A percentile compares a stretch with the other conserved stretches of the same genome.
Conservation (phyloP, 2,888 invertebrate species). For the Drosophila monieri region DNA sequence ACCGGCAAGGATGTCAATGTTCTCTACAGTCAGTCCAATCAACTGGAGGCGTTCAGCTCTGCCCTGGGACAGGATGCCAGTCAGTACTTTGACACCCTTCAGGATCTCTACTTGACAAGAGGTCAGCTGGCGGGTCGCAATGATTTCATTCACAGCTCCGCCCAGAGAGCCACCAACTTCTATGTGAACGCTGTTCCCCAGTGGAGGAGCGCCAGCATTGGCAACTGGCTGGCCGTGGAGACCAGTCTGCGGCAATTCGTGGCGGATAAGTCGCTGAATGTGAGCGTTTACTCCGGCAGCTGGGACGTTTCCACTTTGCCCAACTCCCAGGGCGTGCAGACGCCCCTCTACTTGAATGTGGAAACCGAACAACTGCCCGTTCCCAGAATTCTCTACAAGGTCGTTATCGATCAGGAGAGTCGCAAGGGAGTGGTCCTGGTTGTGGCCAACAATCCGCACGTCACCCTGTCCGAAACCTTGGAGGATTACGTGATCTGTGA, state of each 20-base stretch:
- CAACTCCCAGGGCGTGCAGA: constrained; percentile 81
- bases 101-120: constrained; percentile 78
- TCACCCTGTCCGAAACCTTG: constrained; percentile 55
- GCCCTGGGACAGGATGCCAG: constrained; percentile 78
- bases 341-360: constrained; percentile 79
- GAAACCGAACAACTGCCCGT: constrained; percentile 83
- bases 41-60: constrained; percentile 77
- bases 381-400: constrained; percentile 85
- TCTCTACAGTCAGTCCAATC: constrained; percentile 80
- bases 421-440: constrained; percentile 78
- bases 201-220: constrained; percentile 85
- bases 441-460: constrained; percentile 82
- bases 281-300: constrained; percentile 85
- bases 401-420: constrained; percentile 84
- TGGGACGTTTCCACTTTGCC: constrained; percentile 85
- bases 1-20: constrained; percentile 75
- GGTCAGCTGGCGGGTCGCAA: constrained; percentile 85
- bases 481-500: constrained; percentile 69
- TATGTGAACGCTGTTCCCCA: constrained; percentile 86
- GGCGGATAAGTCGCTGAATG: constrained; percentile 70
- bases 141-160: constrained; percentile 84
- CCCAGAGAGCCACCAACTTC: constrained; percentile 85
- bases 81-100: constrained; percentile 53
- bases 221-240: constrained; percentile 86
- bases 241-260: constrained; percentile 84